Conservation (phyloP, 2,113 vertebrate genomes). For the Bungarus multicinctus region DNA sequence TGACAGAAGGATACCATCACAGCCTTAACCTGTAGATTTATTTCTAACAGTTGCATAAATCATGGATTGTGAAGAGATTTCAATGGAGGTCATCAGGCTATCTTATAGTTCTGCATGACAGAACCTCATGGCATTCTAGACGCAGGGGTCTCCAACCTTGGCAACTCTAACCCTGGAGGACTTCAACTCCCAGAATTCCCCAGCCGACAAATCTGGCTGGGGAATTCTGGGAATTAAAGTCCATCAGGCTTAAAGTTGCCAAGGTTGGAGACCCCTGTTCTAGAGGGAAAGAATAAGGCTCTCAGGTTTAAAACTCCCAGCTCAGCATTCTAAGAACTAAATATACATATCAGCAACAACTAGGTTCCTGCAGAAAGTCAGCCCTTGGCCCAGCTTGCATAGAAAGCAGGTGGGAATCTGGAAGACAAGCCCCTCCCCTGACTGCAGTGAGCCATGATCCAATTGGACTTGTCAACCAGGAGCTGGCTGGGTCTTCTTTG, state of each 20-base stretch:
- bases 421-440: accelerated
- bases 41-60: neutral
- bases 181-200: too few species aligned
- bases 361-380: neutral
- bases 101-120: neutral
- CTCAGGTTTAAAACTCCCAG: neutral
- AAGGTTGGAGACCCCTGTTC: too few species aligned
- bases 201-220: too few species aligned
- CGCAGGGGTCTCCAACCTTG: too few species aligned
- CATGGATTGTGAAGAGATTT: neutral
- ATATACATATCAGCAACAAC: neutral
- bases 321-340: neutral
- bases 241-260: too few species aligned
- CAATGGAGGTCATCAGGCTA: neutral
- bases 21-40: neutral
- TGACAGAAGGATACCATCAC: neutral
- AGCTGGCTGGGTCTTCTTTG: neutral
- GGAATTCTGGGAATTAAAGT: too few species aligned
- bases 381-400: neutral
- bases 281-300: neutral
- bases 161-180: too few species aligned
- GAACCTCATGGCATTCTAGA: neutral
- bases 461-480: neutral
- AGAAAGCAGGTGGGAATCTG: neutral
- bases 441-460: neutral